A percentile compares a stretch with the other conserved stretches of the same genome.
phyloP scores from a whole-genome alignment of 2,888 invertebrate genomes.

The Ophonus ardosiacus region DNA sequence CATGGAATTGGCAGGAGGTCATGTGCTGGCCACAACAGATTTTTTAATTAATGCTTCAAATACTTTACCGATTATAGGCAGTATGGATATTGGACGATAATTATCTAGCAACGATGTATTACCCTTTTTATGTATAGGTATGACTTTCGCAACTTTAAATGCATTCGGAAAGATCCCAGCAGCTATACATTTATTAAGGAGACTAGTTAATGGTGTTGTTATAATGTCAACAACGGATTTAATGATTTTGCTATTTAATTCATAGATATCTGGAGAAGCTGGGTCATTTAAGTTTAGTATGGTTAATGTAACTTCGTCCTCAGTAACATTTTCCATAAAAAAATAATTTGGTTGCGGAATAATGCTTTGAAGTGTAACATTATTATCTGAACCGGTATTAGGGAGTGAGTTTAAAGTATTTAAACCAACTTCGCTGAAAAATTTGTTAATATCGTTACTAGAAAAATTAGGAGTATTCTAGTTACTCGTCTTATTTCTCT shows the following conservation, averaged over 20 bases:
- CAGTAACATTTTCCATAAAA: neutral
- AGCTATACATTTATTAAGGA: neutral
- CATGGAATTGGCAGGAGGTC: too few relatives aligned
- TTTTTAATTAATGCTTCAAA: conserved; percentile 17
- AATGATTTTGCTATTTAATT: conserved; percentile 35
- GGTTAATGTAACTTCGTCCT: neutral
- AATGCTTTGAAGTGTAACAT: too few relatives aligned
- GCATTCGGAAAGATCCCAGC: conserved; percentile 13
- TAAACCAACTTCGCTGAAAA: neutral
- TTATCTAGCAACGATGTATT: conserved; percentile 2
- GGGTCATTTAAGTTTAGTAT: conserved; percentile 20
- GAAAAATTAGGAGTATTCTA: neutral
- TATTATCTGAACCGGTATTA: too few relatives aligned
- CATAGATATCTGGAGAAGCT: conserved; percentile 28
- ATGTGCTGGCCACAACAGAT: too few relatives aligned
- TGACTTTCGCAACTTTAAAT: conserved; percentile 17
- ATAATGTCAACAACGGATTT: conserved; percentile 24
- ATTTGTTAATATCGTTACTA: neutral
- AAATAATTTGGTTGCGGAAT: neutral
- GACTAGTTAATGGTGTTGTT: neutral
- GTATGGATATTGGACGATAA: conserved; percentile 31
- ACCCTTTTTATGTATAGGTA: conserved; percentile 25
- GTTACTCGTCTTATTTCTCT: conserved; percentile 1
- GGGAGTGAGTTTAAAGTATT: neutral
- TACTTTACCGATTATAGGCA: conserved; percentile 40